phyloP scores from a whole-genome alignment of 2,797 vertebrate genomes.

The Oreochromis grahami region DNA sequence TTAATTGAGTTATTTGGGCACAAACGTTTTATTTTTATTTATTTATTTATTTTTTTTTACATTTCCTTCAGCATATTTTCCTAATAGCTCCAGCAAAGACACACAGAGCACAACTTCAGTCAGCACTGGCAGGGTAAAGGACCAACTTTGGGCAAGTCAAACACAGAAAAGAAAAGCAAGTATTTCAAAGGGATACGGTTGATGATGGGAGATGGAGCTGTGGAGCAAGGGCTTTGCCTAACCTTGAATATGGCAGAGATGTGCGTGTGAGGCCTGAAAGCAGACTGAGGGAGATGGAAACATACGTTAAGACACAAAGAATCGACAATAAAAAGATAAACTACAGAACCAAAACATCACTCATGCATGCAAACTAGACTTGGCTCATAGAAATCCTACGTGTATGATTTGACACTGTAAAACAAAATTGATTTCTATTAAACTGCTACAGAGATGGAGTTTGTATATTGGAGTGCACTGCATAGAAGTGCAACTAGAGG shows the following conservation, averaged over 20 bases:
- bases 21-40: not conserved
- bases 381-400: not conserved
- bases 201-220: not conserved
- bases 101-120: not conserved
- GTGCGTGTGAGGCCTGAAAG: constrained; percentile 73
- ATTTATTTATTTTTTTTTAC: accelerated
- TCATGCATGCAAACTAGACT: not conserved
- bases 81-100: not conserved
- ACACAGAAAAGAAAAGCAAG: not conserved
- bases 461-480: not conserved
- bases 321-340: constrained; percentile 11
- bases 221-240: constrained; percentile 38
- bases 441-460: not conserved
- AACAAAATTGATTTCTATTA: accelerated
- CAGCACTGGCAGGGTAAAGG: not conserved
- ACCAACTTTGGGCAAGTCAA: not conserved
- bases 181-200: not conserved
- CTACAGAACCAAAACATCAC: not conserved
- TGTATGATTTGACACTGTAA: not conserved
- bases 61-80: not conserved
- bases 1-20: not conserved
- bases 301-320: constrained; percentile 51
- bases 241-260: constrained; percentile 75
- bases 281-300: constrained; percentile 72
- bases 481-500: not conserved